Evolutionary conservation across 2,797 vertebrate species (phyloP), one percentile per base, ranked within the genome.

Genomic region (Pachyuromys duprasi): DNA sequence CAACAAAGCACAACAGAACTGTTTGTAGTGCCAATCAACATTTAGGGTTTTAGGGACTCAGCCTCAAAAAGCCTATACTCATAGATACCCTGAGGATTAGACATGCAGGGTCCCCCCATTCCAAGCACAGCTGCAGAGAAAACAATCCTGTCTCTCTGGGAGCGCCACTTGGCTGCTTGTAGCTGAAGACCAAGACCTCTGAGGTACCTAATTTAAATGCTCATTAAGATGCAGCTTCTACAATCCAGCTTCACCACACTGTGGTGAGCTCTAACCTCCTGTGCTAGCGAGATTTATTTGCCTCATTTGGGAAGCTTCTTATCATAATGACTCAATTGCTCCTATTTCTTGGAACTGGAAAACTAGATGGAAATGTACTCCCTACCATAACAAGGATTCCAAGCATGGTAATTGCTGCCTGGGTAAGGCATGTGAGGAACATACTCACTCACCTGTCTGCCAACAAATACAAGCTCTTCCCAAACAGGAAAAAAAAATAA

Each of bases 251-350:
- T 86, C 76, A 81, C 12, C 1, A 11, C 39, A 11, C 39, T 70
- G 49, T 9, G 36, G 39, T 67, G 88, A 15, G 57, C 42, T 55
- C 67, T 91, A 45, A 69, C 70, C 62, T 86, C 89, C 49, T 42
- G 18, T 60, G 31, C 53, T 72, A 60, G 60, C 6, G 18, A 90
- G 20, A 92, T 31, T 80, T 86, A 45, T 94, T 97, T 93, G 53
- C 87, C 86, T 93, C 65, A 39, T 42, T 84, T 86, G 53, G 75
- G 91, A 96, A 92, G 53, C 49, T 63, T 96, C 82, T 96, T 84
- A 96, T 91, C 91, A 3, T 67, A 62, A 76, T 95, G 79, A 97
- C 95, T 91, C 84, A 96, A 74, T 55, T 4, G 60, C 94, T 97
- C 69, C 91, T 67, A 69, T 89, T 96, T 95, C 84, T 91, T 75